Evolutionary conservation across 2,113 vertebrate species (phyloP), one percentile per base, ranked within the genome.

Genomic region (Myrmecobius fasciatus): DNA sequence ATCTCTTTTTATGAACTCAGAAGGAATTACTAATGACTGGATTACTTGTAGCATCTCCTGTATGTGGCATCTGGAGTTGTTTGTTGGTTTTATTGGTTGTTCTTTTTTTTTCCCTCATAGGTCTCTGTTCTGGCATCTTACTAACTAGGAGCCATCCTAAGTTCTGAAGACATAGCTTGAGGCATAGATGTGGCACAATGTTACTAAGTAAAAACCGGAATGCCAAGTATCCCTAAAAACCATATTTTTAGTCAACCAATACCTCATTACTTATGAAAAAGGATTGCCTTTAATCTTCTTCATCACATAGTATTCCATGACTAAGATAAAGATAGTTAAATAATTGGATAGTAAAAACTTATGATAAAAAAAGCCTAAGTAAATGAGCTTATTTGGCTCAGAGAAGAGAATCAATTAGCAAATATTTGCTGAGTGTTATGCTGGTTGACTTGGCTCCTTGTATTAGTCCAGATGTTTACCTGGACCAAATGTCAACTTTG

Each of bases 11-110:
- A 96, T 96, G 96, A 93, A 93, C 92, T 96, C 97, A 24, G 91
- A 95, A 97, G 96, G 97, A 97, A 52, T 91, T 91, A 95, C 96
- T 95, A 92, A 92, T 97, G 36, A 75, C 12, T 75, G 36, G 36
- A 75, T n/a, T n/a, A 5, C 12, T 75, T 75, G 31, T 2, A n/a
- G 60, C 31, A n/a, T 2, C 31, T 75, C 36, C 36, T 75, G 28
- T 67, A 67, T 14, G 14, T 75, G n/a, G 36, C 31, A 67, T 67
- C 36, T 67, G 56, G 11, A 67, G 56, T 28, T 56, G 28, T 36
- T 67, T 67, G 56, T 54, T 54, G 25, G 25, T 54, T 8, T 6
- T 54, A 8, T 54, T 54, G 25, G 53, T 54, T 54, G 6, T 24
- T 54, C 25, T 24, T 54, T 54, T 4, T 31, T 56, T 67, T 20